Base-by-base conservation (phyloP, 1,140 invertebrate genomes). In the Popillia japonica region DNA sequence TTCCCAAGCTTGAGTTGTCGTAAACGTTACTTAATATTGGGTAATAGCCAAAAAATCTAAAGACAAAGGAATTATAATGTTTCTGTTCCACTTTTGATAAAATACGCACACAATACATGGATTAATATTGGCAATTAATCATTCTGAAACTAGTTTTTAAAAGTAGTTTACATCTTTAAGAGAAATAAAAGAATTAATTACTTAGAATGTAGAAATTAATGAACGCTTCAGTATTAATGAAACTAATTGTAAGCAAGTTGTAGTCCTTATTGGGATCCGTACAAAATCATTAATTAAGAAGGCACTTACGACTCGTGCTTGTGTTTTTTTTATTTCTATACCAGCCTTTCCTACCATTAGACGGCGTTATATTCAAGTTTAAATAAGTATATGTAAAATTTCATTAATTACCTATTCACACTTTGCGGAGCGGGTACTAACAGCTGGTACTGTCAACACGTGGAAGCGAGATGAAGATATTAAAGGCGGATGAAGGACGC, bases 401-500 rank as follows among this genome's bases (percentile, higher is more conserved):
- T 27, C 61, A 22, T 68, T 68, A 68, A 68, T 68, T 68, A 68
- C 20, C 61, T 22, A 68, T 68, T 68, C 61, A 68, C 61, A 34
- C 61, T 34, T 27, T 34, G 9, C 61, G 17, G 61, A n/a, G 44
- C 48, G 8, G 61, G 27, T 34, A 34, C 61, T 68, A 68, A 68
- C 61, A 8, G 22, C 22, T 27, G 23, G 27, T 27, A 6, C 14
- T 2, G 27, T 7, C 20, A 68, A 34, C 7, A 22, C 20, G 61
- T 9, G 22, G 8, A 22, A 64, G 27, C 61, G 61, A 68, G 61
- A 34, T 34, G 22, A 3, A 17, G 23, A 17, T 23, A 68, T 7
- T 27, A 27, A 10, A 48, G 6, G 44, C 2, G n/a, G 22, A 17
- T n/a, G 48, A 55, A 55, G 17, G 48, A 17, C 14, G 17, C 14